Conservation (phyloP, 2,888 invertebrate genomes). For the Platycheirus rosarum region DNA sequence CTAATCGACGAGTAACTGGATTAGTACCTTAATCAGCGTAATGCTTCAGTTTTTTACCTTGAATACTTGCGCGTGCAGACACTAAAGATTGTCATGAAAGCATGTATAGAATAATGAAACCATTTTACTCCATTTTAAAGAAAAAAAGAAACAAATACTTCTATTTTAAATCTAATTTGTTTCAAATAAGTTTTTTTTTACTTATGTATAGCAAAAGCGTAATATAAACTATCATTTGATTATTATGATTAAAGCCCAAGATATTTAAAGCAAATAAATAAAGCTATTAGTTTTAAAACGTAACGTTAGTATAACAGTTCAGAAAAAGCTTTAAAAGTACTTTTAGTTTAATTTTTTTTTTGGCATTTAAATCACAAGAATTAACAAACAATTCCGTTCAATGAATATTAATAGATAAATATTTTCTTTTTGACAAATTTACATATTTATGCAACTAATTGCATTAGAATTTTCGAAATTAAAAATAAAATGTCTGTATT, state of each 20-base stretch:
- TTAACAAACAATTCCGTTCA: slow-evolving; percentile 43
- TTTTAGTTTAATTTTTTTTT: slow-evolving; percentile 34
- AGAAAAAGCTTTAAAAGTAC: slow-evolving; percentile 41
- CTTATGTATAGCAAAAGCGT: slow-evolving; percentile 34
- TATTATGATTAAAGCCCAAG: slow-evolving; percentile 28
- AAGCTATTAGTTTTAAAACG: slow-evolving; percentile 23
- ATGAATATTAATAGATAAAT: slow-evolving; percentile 26
- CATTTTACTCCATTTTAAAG: too few relatives aligned
- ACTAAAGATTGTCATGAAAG: too few relatives aligned
- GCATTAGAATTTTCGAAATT: slow-evolving; percentile 7
- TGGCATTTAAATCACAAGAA: slow-evolving; percentile 72
- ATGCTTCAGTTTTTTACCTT: too few relatives aligned
- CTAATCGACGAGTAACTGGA: too few relatives aligned
- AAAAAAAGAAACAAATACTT: too few relatives aligned
- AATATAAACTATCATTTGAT: slow-evolving; percentile 10
- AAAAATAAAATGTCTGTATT: slow-evolving; percentile 44
- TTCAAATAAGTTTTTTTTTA: too few relatives aligned
- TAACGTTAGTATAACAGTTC: slow-evolving; percentile 4
- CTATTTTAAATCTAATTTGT: too few relatives aligned
- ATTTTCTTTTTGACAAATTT: slow-evolving; percentile 24
- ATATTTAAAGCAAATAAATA: slow-evolving; percentile 30
- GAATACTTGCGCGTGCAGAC: too few relatives aligned
- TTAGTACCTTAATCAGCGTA: too few relatives aligned
- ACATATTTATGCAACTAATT: slow-evolving; percentile 50
- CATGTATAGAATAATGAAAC: too few relatives aligned